Evolutionary conservation across 2,888 invertebrate genomes (phyloP), one percentile per base, ranked within the genome.

Genomic region (Erynnis tages): DNA sequence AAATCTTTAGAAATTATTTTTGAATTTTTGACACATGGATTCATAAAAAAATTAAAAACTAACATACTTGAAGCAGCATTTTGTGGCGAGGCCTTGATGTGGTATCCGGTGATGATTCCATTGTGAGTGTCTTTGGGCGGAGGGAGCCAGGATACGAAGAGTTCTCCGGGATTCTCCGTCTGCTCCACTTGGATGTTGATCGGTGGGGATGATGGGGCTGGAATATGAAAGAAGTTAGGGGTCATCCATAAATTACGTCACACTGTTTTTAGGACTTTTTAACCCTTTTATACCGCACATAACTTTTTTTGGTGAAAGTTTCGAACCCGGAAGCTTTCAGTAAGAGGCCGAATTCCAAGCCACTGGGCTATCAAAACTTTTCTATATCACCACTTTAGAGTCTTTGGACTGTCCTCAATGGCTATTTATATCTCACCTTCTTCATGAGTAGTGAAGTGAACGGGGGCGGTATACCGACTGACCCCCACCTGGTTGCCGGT

Each of bases 391-490:
- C n/a, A n/a, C n/a, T n/a, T n/a, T n/a, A n/a, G n/a, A n/a, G n/a
- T n/a, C n/a, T n/a, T n/a, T n/a, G n/a, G n/a, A n/a, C n/a, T n/a
- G n/a, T n/a, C n/a, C n/a, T n/a, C n/a, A n/a, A n/a, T n/a, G n/a
- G n/a, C n/a, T n/a, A n/a, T n/a, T n/a, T 21, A 6, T 8, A n/a
- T 17, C 25, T 11, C 50, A 90, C 90, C 88, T 81, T 90, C 90
- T 58, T 90, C 90, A 30, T 85, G 81, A 0, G 90, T 90, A 1
- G 85, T 89, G 57, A 90, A 89, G 53, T 88, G 85, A 0, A 86
- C 63, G 0, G 89, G 80, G 0, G 82, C 62, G 0, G 89, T 86
- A 50, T 71, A 89, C 1, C 79, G 62, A 37, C 90, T 90, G 48
- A 82, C 71, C 0, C 89, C 90, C 0, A 89, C 89, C 62, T 84